These are phyloP conservation scores for Caenorhabditis virilis DNA, from an alignment of 2,888 invertebrate species.

Conservation along the genomic window DNA sequence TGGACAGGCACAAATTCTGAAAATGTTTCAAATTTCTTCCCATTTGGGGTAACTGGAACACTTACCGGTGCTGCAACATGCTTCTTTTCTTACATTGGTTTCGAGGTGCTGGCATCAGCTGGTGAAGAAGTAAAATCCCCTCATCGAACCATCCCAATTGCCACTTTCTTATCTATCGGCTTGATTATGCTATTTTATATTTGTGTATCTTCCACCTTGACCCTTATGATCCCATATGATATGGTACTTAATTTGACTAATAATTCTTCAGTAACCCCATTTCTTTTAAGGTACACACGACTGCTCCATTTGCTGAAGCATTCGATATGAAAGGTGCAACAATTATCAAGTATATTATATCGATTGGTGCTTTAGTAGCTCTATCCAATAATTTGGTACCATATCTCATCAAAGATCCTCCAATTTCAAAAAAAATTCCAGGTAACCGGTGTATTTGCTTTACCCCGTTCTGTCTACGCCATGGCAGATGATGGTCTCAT, in stretches of 20 bases:
- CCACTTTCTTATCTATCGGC: conserved; percentile 34
- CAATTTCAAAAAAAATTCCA: too few relatives aligned
- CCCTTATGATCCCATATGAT: conserved; percentile 44
- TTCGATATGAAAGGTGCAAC: conserved; percentile 35
- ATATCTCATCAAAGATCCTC: too few relatives aligned
- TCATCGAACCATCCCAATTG: conserved; percentile 34
- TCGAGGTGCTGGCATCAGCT: conserved; percentile 44
- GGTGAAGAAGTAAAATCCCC: conserved; percentile 44
- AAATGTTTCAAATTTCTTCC: conserved; percentile 28
- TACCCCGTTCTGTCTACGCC: conserved; percentile 49
- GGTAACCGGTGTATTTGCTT: conserved; percentile 45
- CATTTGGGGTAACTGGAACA: conserved; percentile 36
- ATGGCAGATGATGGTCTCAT: conserved; percentile 54
- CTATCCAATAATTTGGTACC: conserved; percentile 37
- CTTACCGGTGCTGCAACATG: conserved; percentile 41
- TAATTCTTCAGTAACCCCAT: too few relatives aligned
- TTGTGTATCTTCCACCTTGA: conserved; percentile 34
- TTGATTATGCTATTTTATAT: conserved; percentile 31
- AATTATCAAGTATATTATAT: conserved; percentile 22
- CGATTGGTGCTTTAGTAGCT: conserved; percentile 40
- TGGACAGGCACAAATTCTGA: conserved; percentile 8
- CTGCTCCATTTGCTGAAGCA: conserved; percentile 42
- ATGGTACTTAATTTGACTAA: conserved; percentile 2
- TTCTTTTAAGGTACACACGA: conserved; percentile 18
- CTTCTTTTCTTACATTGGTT: conserved; percentile 45